Percentiles rank a stretch among this genome's conserved stretches.
phyloP scores from a whole-genome alignment of 2,888 invertebrate species.

The Apocheima hispidaria region DNA sequence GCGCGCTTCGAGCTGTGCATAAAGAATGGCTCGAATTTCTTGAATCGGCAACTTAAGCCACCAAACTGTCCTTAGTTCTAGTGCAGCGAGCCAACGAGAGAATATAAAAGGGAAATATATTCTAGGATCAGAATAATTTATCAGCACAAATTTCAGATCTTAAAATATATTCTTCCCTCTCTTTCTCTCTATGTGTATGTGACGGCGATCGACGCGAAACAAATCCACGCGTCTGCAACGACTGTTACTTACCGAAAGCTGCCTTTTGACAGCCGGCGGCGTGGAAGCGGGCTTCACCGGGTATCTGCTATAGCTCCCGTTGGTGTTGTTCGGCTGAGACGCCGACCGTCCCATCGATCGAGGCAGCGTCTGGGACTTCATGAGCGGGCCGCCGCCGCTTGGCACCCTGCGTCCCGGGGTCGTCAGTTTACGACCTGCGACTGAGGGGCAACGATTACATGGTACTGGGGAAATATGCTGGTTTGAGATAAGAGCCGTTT shows the following conservation, averaged over 20 bases:
- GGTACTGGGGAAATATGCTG: background rate
- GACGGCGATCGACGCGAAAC: no score
- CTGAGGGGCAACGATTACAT: slow-evolving; percentile 67
- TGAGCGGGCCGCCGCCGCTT: slow-evolving; percentile 88
- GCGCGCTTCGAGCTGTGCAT: no score
- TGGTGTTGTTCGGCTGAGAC: slow-evolving; percentile 84
- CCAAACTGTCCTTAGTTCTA: no score
- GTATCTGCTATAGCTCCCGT: slow-evolving; percentile 75
- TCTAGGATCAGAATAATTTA: no score
- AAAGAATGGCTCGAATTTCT: no score
- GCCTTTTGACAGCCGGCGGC: slow-evolving; percentile 94
- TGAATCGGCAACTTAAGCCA: no score
- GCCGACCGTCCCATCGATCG: slow-evolving; percentile 91
- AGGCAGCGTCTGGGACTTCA: slow-evolving; percentile 95
- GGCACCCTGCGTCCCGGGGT: slow-evolving; percentile 90
- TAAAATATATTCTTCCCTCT: no score
- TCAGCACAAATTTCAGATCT: no score
- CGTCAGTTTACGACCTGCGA: slow-evolving; percentile 92
- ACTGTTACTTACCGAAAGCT: slow-evolving; percentile 90
- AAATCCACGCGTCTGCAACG: no score
- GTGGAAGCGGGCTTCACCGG: slow-evolving; percentile 91
- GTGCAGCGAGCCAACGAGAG: no score
- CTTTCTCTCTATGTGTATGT: no score
- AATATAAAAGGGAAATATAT: no score
- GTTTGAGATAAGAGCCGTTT: background rate